Percentiles rank a stretch among this genome's conserved stretches.
Evolutionary conservation across 35 echinoderm and acorn worm species (phyloP).

Genomic region (Ophiothrix spiculata): DNA sequence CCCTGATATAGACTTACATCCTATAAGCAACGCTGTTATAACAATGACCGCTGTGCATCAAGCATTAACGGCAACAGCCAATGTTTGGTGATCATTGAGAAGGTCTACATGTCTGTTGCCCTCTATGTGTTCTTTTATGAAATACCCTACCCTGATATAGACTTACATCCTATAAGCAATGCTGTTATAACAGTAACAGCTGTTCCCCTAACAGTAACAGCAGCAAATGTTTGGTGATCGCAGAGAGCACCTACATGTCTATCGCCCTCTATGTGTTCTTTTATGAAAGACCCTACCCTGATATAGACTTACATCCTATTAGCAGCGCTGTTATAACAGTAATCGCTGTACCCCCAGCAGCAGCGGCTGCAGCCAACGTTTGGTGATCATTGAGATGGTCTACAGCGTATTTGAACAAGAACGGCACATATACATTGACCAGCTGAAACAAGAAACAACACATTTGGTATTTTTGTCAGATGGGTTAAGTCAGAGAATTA

Average conservation of each 20-base stretch:
- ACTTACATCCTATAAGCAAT: constrained; percentile 90
- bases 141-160: too few relatives aligned
- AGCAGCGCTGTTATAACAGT: constrained; percentile 69
- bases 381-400: constrained; percentile 79
- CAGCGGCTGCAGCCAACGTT: constrained; percentile 51
- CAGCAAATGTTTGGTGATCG: constrained; percentile 64
- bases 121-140: too few relatives aligned
- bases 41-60: constrained; percentile 41
- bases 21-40: constrained; percentile 67
- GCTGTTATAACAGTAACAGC: constrained; percentile 61
- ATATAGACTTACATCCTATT: constrained; percentile 78
- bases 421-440: constrained; percentile 80
- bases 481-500: too few relatives aligned
- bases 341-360: constrained; percentile 22
- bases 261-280: too few relatives aligned
- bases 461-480: neutral
- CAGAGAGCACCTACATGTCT: too few relatives aligned
- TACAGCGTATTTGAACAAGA: constrained; percentile 94
- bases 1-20: constrained; percentile 73
- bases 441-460: constrained; percentile 67
- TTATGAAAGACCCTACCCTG: too few relatives aligned
- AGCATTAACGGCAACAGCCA: constrained; percentile 32
- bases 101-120: too few relatives aligned
- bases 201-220: constrained; percentile 18
- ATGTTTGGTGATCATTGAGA: constrained; percentile 71